phyloP scores from a whole-genome alignment of 2,113 vertebrate species.

The Neotoma lepida region DNA sequence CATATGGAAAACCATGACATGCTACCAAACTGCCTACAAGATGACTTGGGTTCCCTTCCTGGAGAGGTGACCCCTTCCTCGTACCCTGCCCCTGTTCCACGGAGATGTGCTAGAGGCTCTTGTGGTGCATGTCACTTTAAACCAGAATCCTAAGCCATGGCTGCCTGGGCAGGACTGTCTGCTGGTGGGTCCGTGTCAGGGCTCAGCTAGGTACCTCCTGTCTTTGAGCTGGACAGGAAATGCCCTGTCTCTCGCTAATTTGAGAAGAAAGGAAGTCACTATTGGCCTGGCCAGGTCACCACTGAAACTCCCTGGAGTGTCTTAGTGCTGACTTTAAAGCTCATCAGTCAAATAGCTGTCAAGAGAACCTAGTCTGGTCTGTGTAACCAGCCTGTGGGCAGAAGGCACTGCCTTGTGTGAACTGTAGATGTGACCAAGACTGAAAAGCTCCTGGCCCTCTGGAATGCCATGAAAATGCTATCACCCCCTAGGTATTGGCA shows the following conservation, averaged over 20 bases:
- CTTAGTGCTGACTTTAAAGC: not conserved
- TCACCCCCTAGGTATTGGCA: not conserved
- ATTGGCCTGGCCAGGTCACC: not conserved
- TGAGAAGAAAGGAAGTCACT: not conserved
- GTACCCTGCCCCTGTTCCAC: not conserved
- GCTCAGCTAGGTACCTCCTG: not conserved
- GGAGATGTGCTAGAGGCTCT: not conserved
- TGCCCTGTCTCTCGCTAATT: not conserved
- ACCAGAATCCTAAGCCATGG: not conserved
- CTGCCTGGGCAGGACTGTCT: not conserved
- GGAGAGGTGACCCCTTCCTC: not conserved
- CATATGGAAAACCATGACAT: not conserved
- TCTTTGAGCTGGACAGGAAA: not conserved
- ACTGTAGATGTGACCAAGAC: not conserved
- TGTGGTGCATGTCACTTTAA: not conserved
- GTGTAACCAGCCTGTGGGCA: not conserved
- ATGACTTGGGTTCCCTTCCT: not conserved
- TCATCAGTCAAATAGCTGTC: not conserved
- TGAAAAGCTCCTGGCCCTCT: not conserved
- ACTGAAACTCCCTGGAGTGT: not conserved
- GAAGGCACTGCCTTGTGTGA: too few relatives aligned
- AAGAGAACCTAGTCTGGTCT: not conserved
- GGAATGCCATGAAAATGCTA: not conserved
- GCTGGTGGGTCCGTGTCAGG: accelerated
- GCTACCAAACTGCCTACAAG: not conserved